Conservation (phyloP, 2,113 vertebrate species). For the Pardalotus punctatus region DNA sequence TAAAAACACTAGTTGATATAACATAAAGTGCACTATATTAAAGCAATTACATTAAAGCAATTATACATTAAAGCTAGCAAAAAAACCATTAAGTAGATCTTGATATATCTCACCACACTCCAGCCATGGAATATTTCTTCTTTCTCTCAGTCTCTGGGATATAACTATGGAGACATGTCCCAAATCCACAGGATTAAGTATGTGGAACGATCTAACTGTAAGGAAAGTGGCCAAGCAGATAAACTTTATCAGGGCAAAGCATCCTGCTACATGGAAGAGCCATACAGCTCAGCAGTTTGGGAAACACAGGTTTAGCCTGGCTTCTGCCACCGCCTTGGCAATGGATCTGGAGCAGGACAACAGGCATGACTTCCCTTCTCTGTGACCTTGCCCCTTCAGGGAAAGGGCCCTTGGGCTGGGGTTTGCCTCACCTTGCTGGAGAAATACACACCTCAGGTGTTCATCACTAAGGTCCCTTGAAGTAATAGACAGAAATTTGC, state of each 20-base stretch:
- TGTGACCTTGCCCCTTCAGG: neutral
- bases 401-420: neutral
- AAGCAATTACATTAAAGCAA: neutral
- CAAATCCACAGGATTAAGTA: neutral
- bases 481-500: neutral
- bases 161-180: neutral
- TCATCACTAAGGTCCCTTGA: neutral
- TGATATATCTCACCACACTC: neutral
- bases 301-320: neutral
- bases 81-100: neutral
- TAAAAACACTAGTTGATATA: neutral
- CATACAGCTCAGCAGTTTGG: accelerated
- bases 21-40: neutral
- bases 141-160: neutral
- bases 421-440: neutral
- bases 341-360: neutral
- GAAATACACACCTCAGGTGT: neutral
- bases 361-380: neutral
- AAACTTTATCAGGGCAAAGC: neutral
- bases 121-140: neutral
- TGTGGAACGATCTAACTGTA: neutral
- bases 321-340: accelerated
- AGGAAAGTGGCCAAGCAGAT: neutral
- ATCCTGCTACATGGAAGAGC: neutral
- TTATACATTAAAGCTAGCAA: neutral